phyloP scores from a whole-genome alignment of 2,797 vertebrate species.

The Lepilemur ruficaudatus region DNA sequence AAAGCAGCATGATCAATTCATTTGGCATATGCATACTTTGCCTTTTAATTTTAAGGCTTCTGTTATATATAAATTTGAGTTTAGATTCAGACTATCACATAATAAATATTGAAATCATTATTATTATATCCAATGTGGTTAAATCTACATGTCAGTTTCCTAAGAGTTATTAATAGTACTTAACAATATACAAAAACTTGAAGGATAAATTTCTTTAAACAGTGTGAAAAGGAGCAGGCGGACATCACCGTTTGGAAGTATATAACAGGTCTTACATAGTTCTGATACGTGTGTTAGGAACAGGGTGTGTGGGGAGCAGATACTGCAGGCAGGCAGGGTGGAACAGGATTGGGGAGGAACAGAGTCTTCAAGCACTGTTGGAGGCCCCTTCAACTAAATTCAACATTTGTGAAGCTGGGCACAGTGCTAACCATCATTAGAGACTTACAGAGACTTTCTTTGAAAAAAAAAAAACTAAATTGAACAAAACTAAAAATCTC shows the following conservation, averaged over 20 bases:
- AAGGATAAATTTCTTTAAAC: background rate
- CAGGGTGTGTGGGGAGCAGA: background rate
- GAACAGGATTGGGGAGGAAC: background rate
- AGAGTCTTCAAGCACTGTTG: background rate
- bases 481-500: background rate
- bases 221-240: background rate
- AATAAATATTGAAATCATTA: background rate
- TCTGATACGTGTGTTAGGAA: background rate
- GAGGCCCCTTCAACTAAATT: background rate
- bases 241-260: background rate
- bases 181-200: background rate
- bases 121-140: background rate
- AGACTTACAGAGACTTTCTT: background rate
- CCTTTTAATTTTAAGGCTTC: background rate
- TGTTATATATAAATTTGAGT: background rate
- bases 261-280: background rate
- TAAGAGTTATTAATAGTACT: background rate
- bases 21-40: background rate
- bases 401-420: background rate
- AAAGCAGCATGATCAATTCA: background rate
- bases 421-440: background rate
- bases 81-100: background rate
- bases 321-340: background rate
- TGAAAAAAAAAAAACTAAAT: background rate
- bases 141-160: background rate